Evolutionary conservation across 2,888 invertebrate species (phyloP), one percentile per base, ranked within the genome.

Genomic region (Anoplius nigerrimus): DNA sequence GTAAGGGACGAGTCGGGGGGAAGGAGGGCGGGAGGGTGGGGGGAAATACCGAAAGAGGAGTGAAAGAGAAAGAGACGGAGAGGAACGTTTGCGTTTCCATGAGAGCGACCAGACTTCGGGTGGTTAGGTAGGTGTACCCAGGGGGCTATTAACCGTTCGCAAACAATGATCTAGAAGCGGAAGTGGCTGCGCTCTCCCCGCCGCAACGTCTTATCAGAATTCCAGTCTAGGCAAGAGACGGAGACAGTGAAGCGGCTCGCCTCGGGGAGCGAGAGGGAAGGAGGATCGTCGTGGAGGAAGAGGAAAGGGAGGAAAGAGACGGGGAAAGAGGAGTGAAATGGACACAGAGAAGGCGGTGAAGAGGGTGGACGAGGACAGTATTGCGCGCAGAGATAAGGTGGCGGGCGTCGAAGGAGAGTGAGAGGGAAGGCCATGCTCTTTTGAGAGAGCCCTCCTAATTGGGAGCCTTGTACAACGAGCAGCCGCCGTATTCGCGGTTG

Each of bases 111-210:
- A 75, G 78, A 80, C 78, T 79, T 78, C 68, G 75, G 71, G 69
- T 69, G 75, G 75, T 71, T 74, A 76, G 78, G 71, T 80, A 82
- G 84, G 83, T 84, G 83, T 81, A 84, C 86, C 84, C 85, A 78
- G 78, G 84, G 83, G 86, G 83, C 86, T 87, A 87, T 88, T 87
- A 88, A 88, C 86, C 83, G 86, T 87, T 86, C 78, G 84, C 87
- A 88, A 88, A 88, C 87, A 87, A 87, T 88, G 86, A 87, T 87
- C 85, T 85, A 82, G 80, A 86, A 86, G 83, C 85, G 85, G 84
- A 87, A 87, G 85, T 85, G 79, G 82, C 82, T 82, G 79, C 78
- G 78, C 74, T 76, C 71, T 72, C 76, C 46, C 66, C 75, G 53
- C 69, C 76, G 55, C 58, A 51, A 58, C 69, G 74, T 82, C 84